phyloP scores from a whole-genome alignment of 2,888 invertebrate genomes.

The Drosophila formosana region DNA sequence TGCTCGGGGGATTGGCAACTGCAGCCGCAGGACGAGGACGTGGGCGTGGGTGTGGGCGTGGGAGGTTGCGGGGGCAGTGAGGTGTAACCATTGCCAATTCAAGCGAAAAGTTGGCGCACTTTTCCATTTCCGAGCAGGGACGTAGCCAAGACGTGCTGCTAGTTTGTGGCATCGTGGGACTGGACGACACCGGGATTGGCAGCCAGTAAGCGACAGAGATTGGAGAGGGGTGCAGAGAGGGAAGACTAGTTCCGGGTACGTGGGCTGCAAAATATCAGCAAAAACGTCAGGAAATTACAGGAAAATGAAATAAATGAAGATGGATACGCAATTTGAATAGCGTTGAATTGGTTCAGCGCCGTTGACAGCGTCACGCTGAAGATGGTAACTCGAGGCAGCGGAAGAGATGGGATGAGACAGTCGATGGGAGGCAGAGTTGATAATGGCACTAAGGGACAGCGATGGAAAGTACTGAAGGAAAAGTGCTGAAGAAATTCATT shows the following conservation, averaged over 20 bases:
- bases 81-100: conserved; percentile 76
- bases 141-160: conserved; percentile 58
- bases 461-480: background rate
- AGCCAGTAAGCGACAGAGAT: background rate
- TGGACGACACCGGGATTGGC: conserved; percentile 5
- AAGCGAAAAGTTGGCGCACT: conserved; percentile 80
- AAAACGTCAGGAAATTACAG: conserved; percentile 79
- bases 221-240: no score
- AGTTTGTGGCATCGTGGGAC: conserved; percentile 19
- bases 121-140: conserved; percentile 72
- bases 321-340: conserved; percentile 80
- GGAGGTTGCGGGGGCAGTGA: conserved; percentile 14
- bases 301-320: conserved; percentile 81
- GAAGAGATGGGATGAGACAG: no score
- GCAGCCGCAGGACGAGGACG: conserved; percentile 15
- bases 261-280: conserved; percentile 61
- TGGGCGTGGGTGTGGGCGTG: no score
- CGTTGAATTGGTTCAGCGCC: conserved; percentile 66
- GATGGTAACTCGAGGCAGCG: background rate
- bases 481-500: conserved; percentile 12
- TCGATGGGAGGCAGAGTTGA: background rate
- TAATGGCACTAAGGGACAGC: conserved; percentile 5
- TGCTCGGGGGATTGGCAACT: conserved; percentile 24
- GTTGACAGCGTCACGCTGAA: conserved; percentile 50
- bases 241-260: conserved; percentile 30